phyloP scores from a whole-genome alignment of 2,797 vertebrate species.

The Mormyrops attenuatus region DNA sequence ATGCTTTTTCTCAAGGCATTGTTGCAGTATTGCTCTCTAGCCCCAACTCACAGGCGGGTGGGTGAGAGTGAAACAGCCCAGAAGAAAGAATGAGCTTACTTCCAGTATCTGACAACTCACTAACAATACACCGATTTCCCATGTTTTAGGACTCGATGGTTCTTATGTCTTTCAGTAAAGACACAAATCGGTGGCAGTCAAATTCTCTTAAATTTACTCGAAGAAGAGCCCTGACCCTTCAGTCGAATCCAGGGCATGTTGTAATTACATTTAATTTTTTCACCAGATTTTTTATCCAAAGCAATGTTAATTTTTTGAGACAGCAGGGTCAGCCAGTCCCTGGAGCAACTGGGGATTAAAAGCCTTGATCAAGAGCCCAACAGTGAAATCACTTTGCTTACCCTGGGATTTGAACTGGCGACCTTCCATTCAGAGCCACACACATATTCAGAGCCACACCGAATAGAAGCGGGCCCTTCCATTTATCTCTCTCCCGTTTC shows the following conservation, averaged over 20 bases:
- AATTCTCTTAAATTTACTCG: not conserved
- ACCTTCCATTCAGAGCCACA: not conserved
- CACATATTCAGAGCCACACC: not conserved
- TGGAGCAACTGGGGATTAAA: not conserved
- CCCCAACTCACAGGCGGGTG: not conserved
- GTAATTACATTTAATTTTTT: not conserved
- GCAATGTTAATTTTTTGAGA: not conserved
- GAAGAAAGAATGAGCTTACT: not conserved
- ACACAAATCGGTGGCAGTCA: not conserved
- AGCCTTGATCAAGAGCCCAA: not conserved
- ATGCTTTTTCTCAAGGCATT: not conserved
- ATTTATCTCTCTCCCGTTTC: not conserved
- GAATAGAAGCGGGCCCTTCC: not conserved
- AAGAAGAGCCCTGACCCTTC: not conserved
- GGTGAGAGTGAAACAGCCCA: not conserved
- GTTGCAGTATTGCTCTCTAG: not conserved
- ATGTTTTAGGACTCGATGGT: not conserved
- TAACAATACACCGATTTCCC: not conserved
- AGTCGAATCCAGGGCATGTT: not conserved
- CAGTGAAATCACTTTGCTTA: not conserved
- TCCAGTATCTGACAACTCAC: not conserved
- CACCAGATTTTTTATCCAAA: not conserved
- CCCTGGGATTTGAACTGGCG: not conserved
- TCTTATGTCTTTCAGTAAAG: not conserved
- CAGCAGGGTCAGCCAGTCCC: not conserved